These are phyloP conservation scores for Podabrus alpinus DNA, from an alignment of 2,888 invertebrate genomes.

Conservation along the genomic window DNA sequence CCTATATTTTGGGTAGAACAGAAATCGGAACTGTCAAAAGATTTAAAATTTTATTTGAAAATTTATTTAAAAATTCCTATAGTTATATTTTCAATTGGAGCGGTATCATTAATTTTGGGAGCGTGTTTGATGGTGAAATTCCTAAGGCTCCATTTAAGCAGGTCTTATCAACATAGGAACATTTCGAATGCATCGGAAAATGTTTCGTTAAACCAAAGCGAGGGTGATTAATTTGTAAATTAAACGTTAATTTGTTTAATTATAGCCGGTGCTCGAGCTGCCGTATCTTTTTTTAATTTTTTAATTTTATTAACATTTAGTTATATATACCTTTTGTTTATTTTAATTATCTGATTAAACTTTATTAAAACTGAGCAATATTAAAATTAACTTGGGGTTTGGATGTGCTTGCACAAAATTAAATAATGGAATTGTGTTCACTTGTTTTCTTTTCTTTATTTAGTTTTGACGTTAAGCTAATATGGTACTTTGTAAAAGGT, in stretches of 20 bases:
- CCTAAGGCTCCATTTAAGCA: neutral
- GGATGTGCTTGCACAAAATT: neutral
- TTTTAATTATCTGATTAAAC: neutral
- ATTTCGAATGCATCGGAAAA: neutral
- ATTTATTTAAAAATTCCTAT: neutral
- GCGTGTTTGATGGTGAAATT: neutral
- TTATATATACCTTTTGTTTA: neutral
- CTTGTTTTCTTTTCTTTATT: neutral
- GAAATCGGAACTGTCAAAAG: slow-evolving; percentile 62
- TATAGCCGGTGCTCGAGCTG: neutral
- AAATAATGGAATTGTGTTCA: neutral
- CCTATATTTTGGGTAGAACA: slow-evolving; percentile 82
- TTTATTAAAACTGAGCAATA: neutral
- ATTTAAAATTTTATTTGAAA: slow-evolving; percentile 29
- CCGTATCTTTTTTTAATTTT: too few species aligned
- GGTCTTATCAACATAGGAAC: too few species aligned
- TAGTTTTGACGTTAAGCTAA: neutral
- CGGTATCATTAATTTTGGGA: neutral
- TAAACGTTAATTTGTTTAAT: neutral
- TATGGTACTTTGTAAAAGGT: slow-evolving; percentile 9
- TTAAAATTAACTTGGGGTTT: neutral
- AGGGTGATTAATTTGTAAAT: neutral
- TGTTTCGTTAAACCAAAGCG: neutral
- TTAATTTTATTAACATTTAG: neutral
- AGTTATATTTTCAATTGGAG: neutral